Base-by-base conservation (phyloP, 2,888 invertebrate genomes). In the Tipula lateralis region DNA sequence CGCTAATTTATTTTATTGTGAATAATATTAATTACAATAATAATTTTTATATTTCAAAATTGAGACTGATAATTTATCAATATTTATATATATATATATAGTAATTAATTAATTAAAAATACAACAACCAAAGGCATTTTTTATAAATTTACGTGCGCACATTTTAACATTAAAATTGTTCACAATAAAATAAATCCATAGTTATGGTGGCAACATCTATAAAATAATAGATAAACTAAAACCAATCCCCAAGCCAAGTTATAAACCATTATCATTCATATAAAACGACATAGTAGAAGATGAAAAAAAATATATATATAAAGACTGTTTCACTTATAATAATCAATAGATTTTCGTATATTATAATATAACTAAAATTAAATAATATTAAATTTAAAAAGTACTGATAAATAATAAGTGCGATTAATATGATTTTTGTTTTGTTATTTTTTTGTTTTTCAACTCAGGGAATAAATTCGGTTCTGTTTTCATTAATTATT, bases 331-430 rank as follows among this genome's bases (percentile, higher is more conserved):
- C 32, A 30, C 29, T 82, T 30, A 82, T 30, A 29, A 82, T 82
- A 82, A 82, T 82, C 82, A 29, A 29, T 30, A 82, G 32, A 82
- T 82, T 82, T 32, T 82, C 32, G n/a, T 30, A 30, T 29, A n/a
- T 32, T 9, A n/a, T 82, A 30, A 32, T 82, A 7, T 30, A 82
- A 82, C n/a, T 82, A 16, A 30, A 82, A 82, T 82, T 30, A 82
- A 30, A 30, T 82, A 29, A 81, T 24, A 80, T 30, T 82, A 82
- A 30, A 82, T 7, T 82, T 82, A 82, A 82, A 30, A 82, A 82
- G 82, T 82, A 82, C 82, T 82, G 82, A 82, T 82, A 82, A 82
- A 82, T 82, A 82, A 82, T 82, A 82, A 82, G 82, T 82, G 82
- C 82, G 82, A 82, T 82, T 82, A 82, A 30, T 82, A 29, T 82